Evolutionary conservation across 2,797 vertebrate genomes (phyloP).

Genomic region (Meriones psammophilus): DNA sequence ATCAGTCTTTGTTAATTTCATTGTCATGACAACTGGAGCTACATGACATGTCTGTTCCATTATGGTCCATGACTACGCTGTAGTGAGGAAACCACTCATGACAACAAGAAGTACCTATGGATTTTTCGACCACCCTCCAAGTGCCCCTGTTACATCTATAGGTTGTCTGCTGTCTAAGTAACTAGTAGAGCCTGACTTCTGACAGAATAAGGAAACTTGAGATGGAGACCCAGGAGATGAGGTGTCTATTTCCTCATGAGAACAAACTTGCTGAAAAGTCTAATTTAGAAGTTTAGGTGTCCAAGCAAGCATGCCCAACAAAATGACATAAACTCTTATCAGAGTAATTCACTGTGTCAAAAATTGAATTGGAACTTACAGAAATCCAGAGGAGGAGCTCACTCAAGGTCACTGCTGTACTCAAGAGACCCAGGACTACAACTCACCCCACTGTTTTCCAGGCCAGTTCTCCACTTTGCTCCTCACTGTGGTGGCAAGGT

Average conservation of each 20-base stretch:
- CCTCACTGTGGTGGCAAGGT: too few relatives aligned
- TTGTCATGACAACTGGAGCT: not conserved
- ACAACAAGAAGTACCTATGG: not conserved
- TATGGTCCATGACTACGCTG: not conserved
- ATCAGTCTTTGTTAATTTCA: not conserved
- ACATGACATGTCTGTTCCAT: not conserved
- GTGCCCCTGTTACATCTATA: not conserved
- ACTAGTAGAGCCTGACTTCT: not conserved
- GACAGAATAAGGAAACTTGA: not conserved
- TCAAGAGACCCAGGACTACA: not conserved
- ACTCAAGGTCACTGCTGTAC: not conserved
- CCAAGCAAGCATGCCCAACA: conserved; percentile 4
- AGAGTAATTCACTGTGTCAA: not conserved
- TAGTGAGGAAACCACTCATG: not conserved
- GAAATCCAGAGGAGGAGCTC: not conserved
- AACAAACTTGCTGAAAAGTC: not conserved
- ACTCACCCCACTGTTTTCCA: not conserved
- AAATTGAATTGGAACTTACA: not conserved
- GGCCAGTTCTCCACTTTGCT: not conserved
- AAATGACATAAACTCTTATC: not conserved
- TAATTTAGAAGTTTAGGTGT: not conserved
- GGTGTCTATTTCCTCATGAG: not conserved
- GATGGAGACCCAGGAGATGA: not conserved
- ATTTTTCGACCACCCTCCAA: not conserved
- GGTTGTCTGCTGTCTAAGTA: not conserved